Conservation (phyloP, 92 coral and sea anemone species). For the Parazoanthus swiftii region DNA sequence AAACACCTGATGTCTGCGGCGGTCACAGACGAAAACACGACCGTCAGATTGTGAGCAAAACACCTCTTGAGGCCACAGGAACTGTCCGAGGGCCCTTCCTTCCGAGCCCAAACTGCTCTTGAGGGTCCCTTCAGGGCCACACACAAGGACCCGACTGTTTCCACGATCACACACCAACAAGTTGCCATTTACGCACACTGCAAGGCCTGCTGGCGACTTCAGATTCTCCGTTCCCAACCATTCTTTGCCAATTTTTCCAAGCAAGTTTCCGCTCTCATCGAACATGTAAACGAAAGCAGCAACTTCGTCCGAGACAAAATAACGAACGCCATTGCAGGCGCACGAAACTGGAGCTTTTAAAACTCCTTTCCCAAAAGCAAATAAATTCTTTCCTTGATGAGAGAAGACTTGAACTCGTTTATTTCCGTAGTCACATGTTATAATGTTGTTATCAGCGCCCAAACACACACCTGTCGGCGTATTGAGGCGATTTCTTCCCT, state of each 20-base stretch:
- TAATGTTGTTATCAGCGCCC: neutral
- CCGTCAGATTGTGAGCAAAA: neutral
- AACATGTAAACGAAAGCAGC: neutral
- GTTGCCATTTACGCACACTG: neutral
- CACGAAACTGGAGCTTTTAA: neutral
- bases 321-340: neutral
- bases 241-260: neutral
- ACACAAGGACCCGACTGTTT: neutral
- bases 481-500: neutral
- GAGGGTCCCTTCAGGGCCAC: neutral
- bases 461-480: neutral
- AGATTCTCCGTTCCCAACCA: neutral
- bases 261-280: neutral
- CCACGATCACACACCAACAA: slow-evolving; percentile 12
- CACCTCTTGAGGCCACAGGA: neutral
- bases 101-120: neutral
- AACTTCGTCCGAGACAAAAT: slow-evolving; percentile 1
- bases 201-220: neutral
- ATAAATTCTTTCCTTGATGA: neutral
- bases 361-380: slow-evolving; percentile 5
- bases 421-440: neutral
- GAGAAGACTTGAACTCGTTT: neutral
- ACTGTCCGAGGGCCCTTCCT: neutral
- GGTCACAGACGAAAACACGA: neutral
- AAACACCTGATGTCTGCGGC: neutral